A percentile compares a stretch with the other conserved stretches of the same genome.
phyloP scores from a whole-genome alignment of 2,888 invertebrate genomes.

The Spilarctia lutea region DNA sequence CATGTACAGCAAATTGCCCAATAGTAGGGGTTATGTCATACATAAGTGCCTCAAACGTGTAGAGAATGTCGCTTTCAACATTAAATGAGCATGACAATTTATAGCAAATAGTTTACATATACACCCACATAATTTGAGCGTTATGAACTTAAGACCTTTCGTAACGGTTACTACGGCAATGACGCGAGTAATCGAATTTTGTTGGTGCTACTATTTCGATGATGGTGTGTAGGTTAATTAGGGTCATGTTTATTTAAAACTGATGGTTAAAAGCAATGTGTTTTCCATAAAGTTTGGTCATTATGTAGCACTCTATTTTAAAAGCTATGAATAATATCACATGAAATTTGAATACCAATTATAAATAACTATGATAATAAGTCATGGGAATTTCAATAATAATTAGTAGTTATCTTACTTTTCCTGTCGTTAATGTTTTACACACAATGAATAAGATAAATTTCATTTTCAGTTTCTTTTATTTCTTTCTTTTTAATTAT shows the following conservation, averaged over 20 bases:
- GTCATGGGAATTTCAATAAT: neutral
- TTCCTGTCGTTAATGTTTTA: no score
- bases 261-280: neutral
- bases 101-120: conserved; percentile 34
- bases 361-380: neutral
- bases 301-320: neutral
- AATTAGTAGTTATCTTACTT: no score
- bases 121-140: conserved; percentile 25
- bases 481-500: neutral
- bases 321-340: neutral
- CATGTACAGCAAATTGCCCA: no score
- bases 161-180: conserved; percentile 3
- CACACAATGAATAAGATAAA: no score
- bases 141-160: conserved; percentile 38
- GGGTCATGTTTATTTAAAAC: neutral
- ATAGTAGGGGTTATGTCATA: neutral
- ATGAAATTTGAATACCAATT: neutral
- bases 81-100: conserved; percentile 25
- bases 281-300: neutral
- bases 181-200: conserved; percentile 10
- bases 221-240: neutral
- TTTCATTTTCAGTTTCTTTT: neutral
- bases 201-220: conserved; percentile 4
- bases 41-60: conserved; percentile 8
- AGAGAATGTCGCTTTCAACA: conserved; percentile 10